Base-by-base conservation (phyloP, 2,113 vertebrate genomes). In the Equus quagga region DNA sequence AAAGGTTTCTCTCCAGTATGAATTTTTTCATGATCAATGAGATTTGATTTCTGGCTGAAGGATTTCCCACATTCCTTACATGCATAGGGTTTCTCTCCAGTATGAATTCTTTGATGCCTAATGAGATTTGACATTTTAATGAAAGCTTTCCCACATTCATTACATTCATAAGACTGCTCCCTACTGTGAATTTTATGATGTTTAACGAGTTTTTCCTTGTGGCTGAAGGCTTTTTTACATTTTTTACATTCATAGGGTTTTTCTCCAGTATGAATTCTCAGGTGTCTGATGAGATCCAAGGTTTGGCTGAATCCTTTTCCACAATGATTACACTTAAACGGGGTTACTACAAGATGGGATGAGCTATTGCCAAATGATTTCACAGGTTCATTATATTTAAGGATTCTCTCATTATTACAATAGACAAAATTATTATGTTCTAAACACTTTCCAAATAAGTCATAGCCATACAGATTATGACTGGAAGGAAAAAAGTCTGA, bases 121-220 rank as follows among this genome's bases (percentile, higher is more conserved):
- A 97, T 97, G 72, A 98, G 97, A 86, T 97, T 98, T 73, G 97
- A 97, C 93, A 97, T 96, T 96, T 98, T 98, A 97, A 97, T 98
- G 82, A 98, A 98, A 85, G 76, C 36, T 93, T 98, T 98, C 26
- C 97, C 93, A 94, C 98, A 98, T 56, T 96, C 94, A 33, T 78
- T 92, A 92, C 98, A 98, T 82, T 98, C 90, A 41, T 96, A 98
- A 72, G 96, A 97, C 70, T 95, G 97, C 15, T 97, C 96, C 60
- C 93, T 94, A 82, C 96, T 96, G 13, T 98, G 98, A 84, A 97
- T 96, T 80, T 95, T 97, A 76, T 98, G 92, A 85, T 98, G 98
- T 54, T 97, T 97, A 79, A 89, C 86, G 28, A 98, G 97, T 70
- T 97, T 98, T 41, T 97, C 97, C 19, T 97, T 96, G 23, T 96